These are phyloP conservation scores for Myotis daubentonii DNA, from an alignment of 2,797 vertebrate genomes.

Conservation along the genomic window DNA sequence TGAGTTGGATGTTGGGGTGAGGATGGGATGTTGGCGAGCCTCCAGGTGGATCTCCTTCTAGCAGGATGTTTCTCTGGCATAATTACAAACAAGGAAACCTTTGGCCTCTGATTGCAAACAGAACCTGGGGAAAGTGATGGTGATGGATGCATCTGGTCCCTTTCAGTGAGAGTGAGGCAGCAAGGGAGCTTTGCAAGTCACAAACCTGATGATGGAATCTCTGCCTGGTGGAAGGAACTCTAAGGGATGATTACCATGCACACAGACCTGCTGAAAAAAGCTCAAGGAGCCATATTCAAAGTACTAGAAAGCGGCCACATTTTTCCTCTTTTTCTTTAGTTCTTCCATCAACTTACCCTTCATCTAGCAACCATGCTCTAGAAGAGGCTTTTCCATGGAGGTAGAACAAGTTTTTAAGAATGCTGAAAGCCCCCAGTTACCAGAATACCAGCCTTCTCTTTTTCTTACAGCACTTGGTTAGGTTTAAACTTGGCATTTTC, in stretches of 20 bases:
- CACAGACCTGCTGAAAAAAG: background rate
- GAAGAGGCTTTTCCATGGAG: background rate
- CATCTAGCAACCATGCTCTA: background rate
- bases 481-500: slow-evolving; percentile 25
- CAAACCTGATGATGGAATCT: background rate
- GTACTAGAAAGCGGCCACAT: background rate
- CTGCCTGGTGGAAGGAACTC: background rate
- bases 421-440: background rate
- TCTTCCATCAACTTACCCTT: background rate
- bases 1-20: background rate
- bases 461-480: background rate
- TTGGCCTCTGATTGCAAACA: background rate
- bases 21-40: background rate
- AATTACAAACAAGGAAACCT: background rate
- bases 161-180: background rate
- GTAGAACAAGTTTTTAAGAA: background rate
- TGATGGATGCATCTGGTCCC: background rate
- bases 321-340: background rate
- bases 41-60: background rate
- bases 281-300: background rate
- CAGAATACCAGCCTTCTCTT: background rate
- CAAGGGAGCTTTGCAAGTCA: background rate
- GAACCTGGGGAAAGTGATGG: background rate
- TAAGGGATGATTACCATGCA: background rate
- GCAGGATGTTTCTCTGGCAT: background rate